Evolutionary conservation across 2,113 vertebrate species (phyloP), one percentile per base, ranked within the genome.

Genomic region (Gambusia affinis): DNA sequence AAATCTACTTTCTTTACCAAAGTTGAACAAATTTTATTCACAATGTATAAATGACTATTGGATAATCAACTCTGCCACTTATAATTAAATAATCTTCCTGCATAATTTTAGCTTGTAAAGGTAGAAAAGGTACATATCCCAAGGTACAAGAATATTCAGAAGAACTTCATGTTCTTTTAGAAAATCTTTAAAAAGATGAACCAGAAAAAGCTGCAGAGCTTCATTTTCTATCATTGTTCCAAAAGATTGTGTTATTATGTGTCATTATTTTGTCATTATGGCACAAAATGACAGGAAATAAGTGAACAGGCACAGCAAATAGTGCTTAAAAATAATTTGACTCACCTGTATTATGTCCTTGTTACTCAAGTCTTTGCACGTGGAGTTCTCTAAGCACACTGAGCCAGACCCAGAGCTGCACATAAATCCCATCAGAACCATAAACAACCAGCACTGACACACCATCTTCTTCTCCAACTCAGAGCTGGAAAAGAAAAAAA

Each of bases 301-400:
- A 24, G 8, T 39, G 35, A 67, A 35, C 17, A 35, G 11, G 28
- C 27, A 47, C 6, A 68, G 12, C 14, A 47, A 47, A 47, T 19
- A 17, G 44, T 19, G 44, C 39, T 42, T 42, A 42, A 4, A 4
- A 7, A 33, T 27, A 3, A 17, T 24, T 39, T 0, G 24, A 86
- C 95, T 77, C 90, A 98, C 97, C 95, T 90, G 60, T 66, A 94
- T 61, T 12, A 90, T 88, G 0, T 78, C 89, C 60, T 92, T 91
- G 2, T 88, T 91, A 83, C 70, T 86, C 60, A 96, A 86, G 37
- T 95, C 90, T 42, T 82, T 88, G 87, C 96, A 98, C 33, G 83
- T 73, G 37, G 83, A 67, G 70, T 81, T 89, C 15, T 95, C 92
- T 93, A 85, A 88, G 80, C 96, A 97, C 29, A 81, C 87, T 1